Base-by-base conservation (phyloP, 2,113 vertebrate species). In the Cynopterus brachyotis region DNA sequence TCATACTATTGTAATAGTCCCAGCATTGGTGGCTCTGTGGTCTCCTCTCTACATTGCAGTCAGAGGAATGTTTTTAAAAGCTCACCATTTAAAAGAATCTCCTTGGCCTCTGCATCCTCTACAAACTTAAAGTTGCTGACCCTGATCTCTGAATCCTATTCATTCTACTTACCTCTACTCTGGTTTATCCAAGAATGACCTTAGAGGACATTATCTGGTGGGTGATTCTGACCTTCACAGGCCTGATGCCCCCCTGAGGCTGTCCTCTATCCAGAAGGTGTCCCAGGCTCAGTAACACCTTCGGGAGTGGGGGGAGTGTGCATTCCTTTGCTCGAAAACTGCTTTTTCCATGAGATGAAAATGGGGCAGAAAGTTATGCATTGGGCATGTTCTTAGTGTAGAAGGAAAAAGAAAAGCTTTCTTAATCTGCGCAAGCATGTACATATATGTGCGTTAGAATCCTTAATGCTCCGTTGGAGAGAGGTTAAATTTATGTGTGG, bases 401-500 rank as follows among this genome's bases (percentile, higher is more conserved):
- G 57, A 94, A 92, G 45, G 82, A 55, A 75, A 69, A 92, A 72
- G 45, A 32, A 84, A 69, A 53, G 12, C 35, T 28, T 40, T 45
- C 86, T 86, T 79, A 28, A 15, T 90, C 92, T 76, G 13, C 26
- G 62, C 40, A 75, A 95, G 64, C 75, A n/a, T 75, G 64, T 72
- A 62, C 94, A 81, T 84, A 8, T 92, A 76, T 55, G 59, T 96
- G 75, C 87, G 19, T 89, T 87, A 53, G 84, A 93, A 62, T 76
- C 82, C 47, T 96, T 95, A 84, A 95, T 93, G 76, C 89, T 88
- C 89, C 94, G 96, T 96, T 78, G 47, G 95, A 97, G 94, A 93
- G 94, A 89, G 78, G 55, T 96, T 89, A 95, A 97, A 96, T 96
- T 97, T 97, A 97, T 97, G 87, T 95, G 96, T 16, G 83, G 96